These are phyloP conservation scores for Cryptocephalus primarius DNA, from an alignment of 2,888 invertebrate genomes.

Conservation along the genomic window DNA sequence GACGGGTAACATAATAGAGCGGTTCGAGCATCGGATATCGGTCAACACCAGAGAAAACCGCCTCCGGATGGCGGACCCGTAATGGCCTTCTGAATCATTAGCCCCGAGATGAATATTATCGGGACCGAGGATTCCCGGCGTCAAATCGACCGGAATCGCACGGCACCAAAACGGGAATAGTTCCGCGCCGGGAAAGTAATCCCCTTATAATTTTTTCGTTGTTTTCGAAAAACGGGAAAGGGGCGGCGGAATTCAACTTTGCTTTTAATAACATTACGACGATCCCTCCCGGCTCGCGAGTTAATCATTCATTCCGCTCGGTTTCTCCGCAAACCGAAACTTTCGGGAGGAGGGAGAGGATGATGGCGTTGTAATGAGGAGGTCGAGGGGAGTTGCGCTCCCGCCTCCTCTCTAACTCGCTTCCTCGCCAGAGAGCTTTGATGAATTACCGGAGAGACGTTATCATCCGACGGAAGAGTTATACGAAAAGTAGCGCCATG, in stretches of 20 bases:
- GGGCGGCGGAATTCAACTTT: conserved; percentile 11
- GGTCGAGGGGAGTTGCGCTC: no score
- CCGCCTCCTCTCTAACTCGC: no score
- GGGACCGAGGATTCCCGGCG: not conserved
- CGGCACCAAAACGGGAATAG: conserved; percentile 1
- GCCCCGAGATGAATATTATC: conserved; percentile 19
- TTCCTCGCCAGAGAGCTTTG: no score
- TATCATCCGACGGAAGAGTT: no score
- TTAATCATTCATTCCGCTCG: conserved; percentile 6
- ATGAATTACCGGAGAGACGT: no score
- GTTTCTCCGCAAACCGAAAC: not conserved
- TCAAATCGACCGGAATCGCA: not conserved
- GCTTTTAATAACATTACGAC: conserved; percentile 16
- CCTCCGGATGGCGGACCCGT: not conserved
- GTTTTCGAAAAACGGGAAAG: not conserved
- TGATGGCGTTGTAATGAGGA: no score
- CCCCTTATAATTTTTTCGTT: not conserved
- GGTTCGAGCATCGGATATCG: no score
- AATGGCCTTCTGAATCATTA: conserved; percentile 21
- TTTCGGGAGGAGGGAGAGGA: no score
- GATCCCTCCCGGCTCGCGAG: conserved; percentile 2
- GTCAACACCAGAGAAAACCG: no score
- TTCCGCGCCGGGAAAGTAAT: not conserved
- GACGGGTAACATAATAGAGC: no score
- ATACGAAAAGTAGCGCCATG: no score